Evolutionary conservation across 1,140 invertebrate species (phyloP), one percentile per base, ranked within the genome.

Genomic region (Atta texana): DNA sequence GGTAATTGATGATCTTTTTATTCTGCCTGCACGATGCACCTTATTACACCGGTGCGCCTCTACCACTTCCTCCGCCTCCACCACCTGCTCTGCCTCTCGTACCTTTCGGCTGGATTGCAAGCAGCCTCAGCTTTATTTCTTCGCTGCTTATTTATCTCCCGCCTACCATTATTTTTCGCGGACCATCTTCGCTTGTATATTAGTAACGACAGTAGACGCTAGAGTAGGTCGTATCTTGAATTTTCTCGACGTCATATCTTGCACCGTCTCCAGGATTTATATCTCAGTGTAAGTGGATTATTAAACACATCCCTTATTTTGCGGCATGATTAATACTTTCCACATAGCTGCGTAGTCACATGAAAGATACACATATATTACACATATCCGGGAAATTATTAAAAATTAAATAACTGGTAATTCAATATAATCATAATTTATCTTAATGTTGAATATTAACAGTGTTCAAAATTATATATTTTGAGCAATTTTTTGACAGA

Each of bases 1-100:
- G 85, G 81, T 94, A 94, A 94, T 94, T 93, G 93, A 94, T 94
- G 93, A 93, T 93, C 91, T 94, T 93, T 92, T 93, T 93, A 92
- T 93, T 92, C 92, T 80, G 71, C 85, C 87, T 72, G 80, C 87
- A 89, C 90, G 87, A 92, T 93, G 89, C 87, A 93, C 88, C 92
- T 90, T 92, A 92, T 91, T 91, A 91, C 91, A 89, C 75, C 74
- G 21, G 63, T 53, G 51, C 49, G 10, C 53, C 10, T 66, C 51
- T 34, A 24, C 28, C 16, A 14, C 49, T 31, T 61, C n/a, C 28
- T 10, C 63, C 18, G 28, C 76, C 18, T 28, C 75, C 55, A 64
- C 51, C 14, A 4, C n/a, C 14, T 49, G 44, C 39, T 3, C 24
- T 49, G 24, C 24, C 64, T 69, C 44, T 51, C 49, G 49, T 82